Base-by-base conservation (phyloP, 2,113 vertebrate genomes). In the Corythornis cristatus region DNA sequence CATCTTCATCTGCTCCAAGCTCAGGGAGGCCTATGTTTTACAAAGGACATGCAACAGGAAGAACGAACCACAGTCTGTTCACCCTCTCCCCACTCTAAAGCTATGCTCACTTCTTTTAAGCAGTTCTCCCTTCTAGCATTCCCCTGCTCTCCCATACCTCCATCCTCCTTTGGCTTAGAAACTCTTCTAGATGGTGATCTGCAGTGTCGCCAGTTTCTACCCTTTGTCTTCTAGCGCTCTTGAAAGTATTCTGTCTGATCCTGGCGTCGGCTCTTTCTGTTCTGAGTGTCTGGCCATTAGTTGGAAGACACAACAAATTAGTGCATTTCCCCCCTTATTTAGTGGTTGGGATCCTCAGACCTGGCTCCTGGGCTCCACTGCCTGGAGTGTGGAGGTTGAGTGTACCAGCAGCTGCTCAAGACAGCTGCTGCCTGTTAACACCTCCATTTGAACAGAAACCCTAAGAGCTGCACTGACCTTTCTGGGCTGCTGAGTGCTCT, bases 1-100 rank as follows among this genome's bases (percentile, higher is more conserved):
- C 14, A 0, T 93, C 92, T 60, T 94, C 95, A 26, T 97, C 97
- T 78, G 98, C 98, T 70, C 98, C 98, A 8, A 98, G 94, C 58
- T 96, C 92, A 33, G 96, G 97, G 50, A 98, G 96, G 78, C 97
- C 97, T 97, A 72, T 21, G 79, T 94, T 77, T 88, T n/a, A 86
- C 20, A 85, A 80, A 40, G 56, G 45, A 73, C 26, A 67, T 76
- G 80, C 62, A 88, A 37, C 65, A 88, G 72, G 80, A 85, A 87
- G 56, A 88, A 89, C 29, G 0, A 71, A 66, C 81, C 50, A 72
- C 33, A 78, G 42, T 14, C 78, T 54, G 23, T 6, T 93, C 54
- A 72, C 50, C 73, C 70, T 86, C 83, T 89, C 43, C 88, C 85
- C 92, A 29, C 42, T 85, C 81, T 79, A 92, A 90, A 91, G 21